A percentile compares a stretch with the other conserved stretches of the same genome.
Evolutionary conservation across 2,113 vertebrate species (phyloP).

Genomic region (Alligator sinensis): DNA sequence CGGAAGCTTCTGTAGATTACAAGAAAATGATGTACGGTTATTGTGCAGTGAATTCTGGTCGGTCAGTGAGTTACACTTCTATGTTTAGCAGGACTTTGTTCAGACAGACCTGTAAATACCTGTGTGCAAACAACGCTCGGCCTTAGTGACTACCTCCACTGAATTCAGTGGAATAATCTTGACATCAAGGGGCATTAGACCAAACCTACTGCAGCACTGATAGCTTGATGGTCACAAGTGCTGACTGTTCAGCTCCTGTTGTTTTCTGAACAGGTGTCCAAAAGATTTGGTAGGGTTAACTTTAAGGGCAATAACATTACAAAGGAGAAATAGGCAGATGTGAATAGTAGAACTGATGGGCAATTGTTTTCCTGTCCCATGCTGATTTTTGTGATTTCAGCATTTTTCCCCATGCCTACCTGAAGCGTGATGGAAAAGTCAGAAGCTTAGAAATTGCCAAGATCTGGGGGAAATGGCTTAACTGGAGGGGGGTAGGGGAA

Average conservation of each 20-base stretch:
- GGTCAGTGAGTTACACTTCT: not conserved
- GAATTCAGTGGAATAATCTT: too few relatives aligned
- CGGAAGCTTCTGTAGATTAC: not conserved
- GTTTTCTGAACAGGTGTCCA: not conserved
- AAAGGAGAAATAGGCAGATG: too few relatives aligned
- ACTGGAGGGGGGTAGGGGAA: too few relatives aligned
- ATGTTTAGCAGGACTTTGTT: not conserved
- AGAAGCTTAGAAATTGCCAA: too few relatives aligned
- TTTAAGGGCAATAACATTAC: too few relatives aligned
- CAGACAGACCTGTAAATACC: fast-evolving
- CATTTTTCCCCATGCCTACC: too few relatives aligned
- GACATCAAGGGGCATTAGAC: not conserved
- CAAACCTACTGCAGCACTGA: not conserved
- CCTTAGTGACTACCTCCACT: not conserved
- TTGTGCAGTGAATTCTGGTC: fast-evolving
- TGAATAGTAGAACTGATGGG: too few relatives aligned
- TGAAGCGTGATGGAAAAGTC: too few relatives aligned
- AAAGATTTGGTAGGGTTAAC: too few relatives aligned
- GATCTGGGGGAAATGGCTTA: too few relatives aligned
- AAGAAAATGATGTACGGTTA: not conserved
- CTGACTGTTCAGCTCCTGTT: not conserved
- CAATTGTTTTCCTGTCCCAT: too few relatives aligned
- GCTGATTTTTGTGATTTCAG: too few relatives aligned
- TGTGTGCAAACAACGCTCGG: not conserved
- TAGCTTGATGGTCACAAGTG: not conserved